These are phyloP conservation scores for Galendromus occidentalis DNA, from an alignment of 1,140 invertebrate genomes.

Conservation along the genomic window DNA sequence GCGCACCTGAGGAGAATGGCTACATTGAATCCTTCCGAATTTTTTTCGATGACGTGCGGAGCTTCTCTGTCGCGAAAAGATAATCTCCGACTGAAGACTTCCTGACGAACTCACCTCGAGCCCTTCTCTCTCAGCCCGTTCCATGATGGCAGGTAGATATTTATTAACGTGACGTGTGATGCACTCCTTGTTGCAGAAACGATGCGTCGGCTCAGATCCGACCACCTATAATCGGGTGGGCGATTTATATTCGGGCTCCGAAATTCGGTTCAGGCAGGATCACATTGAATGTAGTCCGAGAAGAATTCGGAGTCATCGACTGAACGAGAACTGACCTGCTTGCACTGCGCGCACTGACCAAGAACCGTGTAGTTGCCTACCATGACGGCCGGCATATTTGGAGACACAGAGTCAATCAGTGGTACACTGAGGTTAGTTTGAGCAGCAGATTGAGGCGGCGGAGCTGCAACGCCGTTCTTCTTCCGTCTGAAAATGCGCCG, in stretches of 20 bases:
- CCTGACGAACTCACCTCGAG: neutral
- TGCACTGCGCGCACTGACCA: neutral
- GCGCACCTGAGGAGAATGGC: neutral
- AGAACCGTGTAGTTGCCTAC: neutral
- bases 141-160: slow-evolving; percentile 1
- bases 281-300: neutral
- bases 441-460: no score
- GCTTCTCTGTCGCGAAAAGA: no score
- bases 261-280: no score
- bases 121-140: neutral
- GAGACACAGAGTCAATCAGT: neutral
- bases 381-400: neutral
- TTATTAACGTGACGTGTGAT: slow-evolving; percentile 3
- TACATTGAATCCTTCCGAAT: no score
- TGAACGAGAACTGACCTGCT: neutral
- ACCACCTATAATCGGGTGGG: neutral
- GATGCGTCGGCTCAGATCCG: neutral
- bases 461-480: no score
- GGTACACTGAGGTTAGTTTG: neutral
- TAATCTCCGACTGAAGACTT: no score
- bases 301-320: neutral
- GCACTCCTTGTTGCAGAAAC: neutral
- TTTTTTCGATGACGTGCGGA: no score
- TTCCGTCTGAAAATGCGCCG: no score
- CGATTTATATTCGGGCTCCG: no score